phyloP scores from a whole-genome alignment of 2,113 vertebrate species.

The Oreamnos americanus region DNA sequence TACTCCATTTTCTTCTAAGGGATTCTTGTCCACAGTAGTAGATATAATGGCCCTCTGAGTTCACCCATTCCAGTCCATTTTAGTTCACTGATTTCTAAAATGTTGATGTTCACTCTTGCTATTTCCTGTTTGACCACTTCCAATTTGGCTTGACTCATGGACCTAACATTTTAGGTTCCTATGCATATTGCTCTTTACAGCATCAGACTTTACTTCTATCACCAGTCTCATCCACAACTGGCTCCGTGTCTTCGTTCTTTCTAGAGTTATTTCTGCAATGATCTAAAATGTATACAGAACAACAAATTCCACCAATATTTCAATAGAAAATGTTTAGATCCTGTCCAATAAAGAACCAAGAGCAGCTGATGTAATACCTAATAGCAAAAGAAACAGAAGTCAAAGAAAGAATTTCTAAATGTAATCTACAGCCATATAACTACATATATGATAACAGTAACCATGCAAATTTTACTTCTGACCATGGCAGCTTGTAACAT shows the following conservation, averaged over 20 bases:
- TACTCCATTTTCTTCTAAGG: neutral
- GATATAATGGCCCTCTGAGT: neutral
- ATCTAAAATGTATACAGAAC: neutral
- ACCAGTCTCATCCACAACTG: neutral
- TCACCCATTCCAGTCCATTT: neutral
- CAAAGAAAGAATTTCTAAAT: neutral
- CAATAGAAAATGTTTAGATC: neutral
- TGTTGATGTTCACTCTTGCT: neutral
- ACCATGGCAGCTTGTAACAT: neutral
- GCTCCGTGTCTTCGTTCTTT: neutral
- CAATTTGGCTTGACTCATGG: neutral
- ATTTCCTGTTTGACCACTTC: neutral
- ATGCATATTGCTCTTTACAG: neutral
- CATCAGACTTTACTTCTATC: neutral
- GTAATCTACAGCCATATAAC: neutral
- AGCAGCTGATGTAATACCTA: neutral
- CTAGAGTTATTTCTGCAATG: neutral
- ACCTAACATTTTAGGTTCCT: neutral
- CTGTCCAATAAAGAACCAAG: neutral
- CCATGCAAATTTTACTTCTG: neutral
- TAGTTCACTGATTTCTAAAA: neutral
- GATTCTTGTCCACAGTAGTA: neutral
- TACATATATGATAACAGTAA: neutral
- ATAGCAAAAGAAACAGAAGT: neutral
- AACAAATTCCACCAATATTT: neutral